Conservation (phyloP, 2,888 invertebrate species). For the Neoaliturus tenellus region DNA sequence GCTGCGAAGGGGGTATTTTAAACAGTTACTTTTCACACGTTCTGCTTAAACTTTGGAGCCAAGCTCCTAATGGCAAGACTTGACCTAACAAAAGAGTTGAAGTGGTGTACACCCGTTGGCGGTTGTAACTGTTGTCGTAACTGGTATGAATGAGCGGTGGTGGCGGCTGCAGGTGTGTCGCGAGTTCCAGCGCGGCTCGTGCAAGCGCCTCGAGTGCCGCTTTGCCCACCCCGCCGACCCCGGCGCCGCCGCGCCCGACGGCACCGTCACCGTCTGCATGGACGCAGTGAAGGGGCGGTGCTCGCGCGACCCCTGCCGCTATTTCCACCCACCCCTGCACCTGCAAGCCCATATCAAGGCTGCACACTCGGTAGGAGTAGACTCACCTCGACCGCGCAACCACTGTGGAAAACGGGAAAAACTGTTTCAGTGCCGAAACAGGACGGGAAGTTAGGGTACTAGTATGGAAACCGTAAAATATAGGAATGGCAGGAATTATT, state of each 20-base stretch:
- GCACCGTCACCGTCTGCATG: constrained; percentile 99
- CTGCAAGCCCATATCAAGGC: constrained; percentile 99
- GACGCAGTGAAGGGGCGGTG: constrained; percentile 99
- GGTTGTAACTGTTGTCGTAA: not conserved
- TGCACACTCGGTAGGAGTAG: constrained; percentile 89
- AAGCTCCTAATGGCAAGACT: too few species aligned
- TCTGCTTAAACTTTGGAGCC: too few species aligned
- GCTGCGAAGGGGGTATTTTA: too few species aligned
- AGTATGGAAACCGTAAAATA: too few species aligned
- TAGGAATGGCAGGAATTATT: too few species aligned
- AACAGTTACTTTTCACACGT: too few species aligned
- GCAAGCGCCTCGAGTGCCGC: constrained; percentile 99
- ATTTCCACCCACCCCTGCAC: constrained; percentile 99
- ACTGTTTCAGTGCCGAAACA: not conserved
- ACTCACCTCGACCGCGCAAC: constrained; percentile 40
- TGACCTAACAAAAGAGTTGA: too few species aligned
- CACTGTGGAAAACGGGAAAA: not conserved
- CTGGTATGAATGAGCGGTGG: constrained; percentile 35
- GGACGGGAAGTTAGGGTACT: too few species aligned
- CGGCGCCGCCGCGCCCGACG: constrained; percentile 96
- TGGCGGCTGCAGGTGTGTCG: constrained; percentile 87
- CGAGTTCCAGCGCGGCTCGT: constrained; percentile 99
- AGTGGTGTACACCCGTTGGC: too few species aligned
- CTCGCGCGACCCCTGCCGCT: constrained; percentile 99
- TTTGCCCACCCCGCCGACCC: constrained; percentile 98